Percentiles rank a stretch among this genome's conserved stretches.
Evolutionary conservation across 2,888 invertebrate genomes (phyloP).

Genomic region (Sarcophaga variegata): DNA sequence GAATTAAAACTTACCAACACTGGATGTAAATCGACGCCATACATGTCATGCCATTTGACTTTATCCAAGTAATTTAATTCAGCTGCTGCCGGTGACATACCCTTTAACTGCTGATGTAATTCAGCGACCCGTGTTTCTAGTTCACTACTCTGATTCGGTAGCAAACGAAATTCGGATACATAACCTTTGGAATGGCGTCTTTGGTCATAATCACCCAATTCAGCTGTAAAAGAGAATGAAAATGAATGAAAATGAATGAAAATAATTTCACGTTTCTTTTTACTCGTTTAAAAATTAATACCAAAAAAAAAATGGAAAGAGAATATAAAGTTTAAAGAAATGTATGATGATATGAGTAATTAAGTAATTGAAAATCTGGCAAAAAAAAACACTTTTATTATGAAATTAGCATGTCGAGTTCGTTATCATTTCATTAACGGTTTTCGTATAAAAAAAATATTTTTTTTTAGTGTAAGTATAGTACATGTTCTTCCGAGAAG

Average conservation of each 20-base stretch:
- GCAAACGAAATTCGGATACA: conserved; percentile 96
- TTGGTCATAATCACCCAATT: conserved; percentile 96
- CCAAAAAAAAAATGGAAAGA: no score
- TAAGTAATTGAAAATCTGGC: no score
- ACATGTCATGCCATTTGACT: conserved; percentile 99
- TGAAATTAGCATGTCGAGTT: no score
- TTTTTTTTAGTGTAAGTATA: no score
- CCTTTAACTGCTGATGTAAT: conserved; percentile 92
- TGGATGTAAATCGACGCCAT: conserved; percentile 98
- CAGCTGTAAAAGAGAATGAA: conserved; percentile 85
- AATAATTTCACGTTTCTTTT: background rate
- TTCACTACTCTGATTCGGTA: conserved; percentile 95
- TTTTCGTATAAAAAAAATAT: no score
- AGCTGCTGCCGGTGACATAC: conserved; percentile 90
- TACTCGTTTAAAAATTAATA: no score
- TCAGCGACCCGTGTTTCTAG: conserved; percentile 93
- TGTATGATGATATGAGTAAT: no score
- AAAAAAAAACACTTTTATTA: no score
- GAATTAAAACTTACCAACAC: conserved; percentile 88
- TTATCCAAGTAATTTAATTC: conserved; percentile 98
- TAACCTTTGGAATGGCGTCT: conserved; percentile 94
- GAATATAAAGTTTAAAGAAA: no score
- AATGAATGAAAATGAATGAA: background rate
- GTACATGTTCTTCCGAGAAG: no score
- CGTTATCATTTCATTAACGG: no score